Evolutionary conservation across 2,113 vertebrate species (phyloP).

Genomic region (Eubucco bourcierii): DNA sequence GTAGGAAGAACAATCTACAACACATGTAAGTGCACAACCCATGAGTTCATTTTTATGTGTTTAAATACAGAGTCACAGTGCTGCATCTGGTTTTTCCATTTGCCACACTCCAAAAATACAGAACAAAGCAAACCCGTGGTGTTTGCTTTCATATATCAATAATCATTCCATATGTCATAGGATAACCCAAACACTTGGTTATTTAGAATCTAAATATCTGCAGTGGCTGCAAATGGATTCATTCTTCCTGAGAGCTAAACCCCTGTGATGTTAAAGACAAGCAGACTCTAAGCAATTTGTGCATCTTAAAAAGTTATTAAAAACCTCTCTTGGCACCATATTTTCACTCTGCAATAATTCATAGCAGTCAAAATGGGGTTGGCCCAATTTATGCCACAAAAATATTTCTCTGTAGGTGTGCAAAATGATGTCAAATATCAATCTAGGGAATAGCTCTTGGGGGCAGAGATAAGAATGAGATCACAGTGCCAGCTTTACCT

Average conservation of each 20-base stretch:
- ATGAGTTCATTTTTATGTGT: background rate
- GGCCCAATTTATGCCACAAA: background rate
- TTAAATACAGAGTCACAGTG: background rate
- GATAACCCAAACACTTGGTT: background rate
- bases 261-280: background rate
- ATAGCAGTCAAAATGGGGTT: background rate
- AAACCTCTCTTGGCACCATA: background rate
- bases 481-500: background rate
- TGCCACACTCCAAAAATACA: background rate
- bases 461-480: background rate
- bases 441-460: background rate
- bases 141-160: background rate
- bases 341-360: background rate
- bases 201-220: background rate
- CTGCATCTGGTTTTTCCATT: background rate
- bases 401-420: background rate
- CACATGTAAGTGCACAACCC: background rate
- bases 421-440: background rate
- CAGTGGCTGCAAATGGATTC: background rate
- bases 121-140: background rate
- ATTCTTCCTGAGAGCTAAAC: background rate
- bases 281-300: background rate
- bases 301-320: background rate
- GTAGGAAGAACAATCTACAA: background rate
- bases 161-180: background rate